Conservation (phyloP, 92 coral and sea anemone species). For the Porites evermanni region DNA sequence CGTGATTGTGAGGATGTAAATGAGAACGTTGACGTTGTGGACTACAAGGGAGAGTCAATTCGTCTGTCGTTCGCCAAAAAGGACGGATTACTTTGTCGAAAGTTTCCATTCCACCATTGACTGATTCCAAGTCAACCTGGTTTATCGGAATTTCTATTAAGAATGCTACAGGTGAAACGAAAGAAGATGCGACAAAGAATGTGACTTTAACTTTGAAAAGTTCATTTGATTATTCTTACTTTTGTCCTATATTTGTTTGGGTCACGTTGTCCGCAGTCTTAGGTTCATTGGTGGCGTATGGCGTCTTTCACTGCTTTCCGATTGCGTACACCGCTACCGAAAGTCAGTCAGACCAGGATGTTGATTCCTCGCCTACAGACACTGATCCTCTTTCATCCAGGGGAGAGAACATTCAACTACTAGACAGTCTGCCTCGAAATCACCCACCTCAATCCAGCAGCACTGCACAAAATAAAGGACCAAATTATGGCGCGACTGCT, state of each 20-base stretch:
- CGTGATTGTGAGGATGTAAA: conserved; percentile 55
- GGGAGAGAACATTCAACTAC: not conserved
- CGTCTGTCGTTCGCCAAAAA: conserved; percentile 58
- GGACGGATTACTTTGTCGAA: conserved; percentile 87
- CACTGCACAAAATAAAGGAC: too few relatives aligned
- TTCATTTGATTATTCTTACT: conserved; percentile 72
- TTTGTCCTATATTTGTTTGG: conserved; percentile 61
- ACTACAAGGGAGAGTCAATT: conserved; percentile 52
- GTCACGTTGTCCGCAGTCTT: conserved; percentile 50
- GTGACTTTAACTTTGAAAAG: conserved; percentile 54
- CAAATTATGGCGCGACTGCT: too few relatives aligned
- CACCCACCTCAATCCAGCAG: too few relatives aligned
- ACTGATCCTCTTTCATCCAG: conserved; percentile 42
- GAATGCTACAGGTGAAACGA: not conserved
- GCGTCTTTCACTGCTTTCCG: conserved; percentile 72
- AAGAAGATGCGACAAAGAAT: conserved; percentile 22
- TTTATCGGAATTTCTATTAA: conserved; percentile 77
- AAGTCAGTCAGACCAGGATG: not conserved
- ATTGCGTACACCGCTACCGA: conserved; percentile 40
- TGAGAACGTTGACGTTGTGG: conserved; percentile 17
- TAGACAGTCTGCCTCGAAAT: too few relatives aligned
- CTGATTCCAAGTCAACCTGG: conserved; percentile 44
- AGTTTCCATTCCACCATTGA: conserved; percentile 65
- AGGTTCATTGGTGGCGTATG: conserved; percentile 66
- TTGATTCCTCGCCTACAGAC: conserved; percentile 17